Percentiles rank a stretch among this genome's conserved stretches.
Evolutionary conservation across 2,888 invertebrate species (phyloP).

Genomic region (Apoderus coryli): DNA sequence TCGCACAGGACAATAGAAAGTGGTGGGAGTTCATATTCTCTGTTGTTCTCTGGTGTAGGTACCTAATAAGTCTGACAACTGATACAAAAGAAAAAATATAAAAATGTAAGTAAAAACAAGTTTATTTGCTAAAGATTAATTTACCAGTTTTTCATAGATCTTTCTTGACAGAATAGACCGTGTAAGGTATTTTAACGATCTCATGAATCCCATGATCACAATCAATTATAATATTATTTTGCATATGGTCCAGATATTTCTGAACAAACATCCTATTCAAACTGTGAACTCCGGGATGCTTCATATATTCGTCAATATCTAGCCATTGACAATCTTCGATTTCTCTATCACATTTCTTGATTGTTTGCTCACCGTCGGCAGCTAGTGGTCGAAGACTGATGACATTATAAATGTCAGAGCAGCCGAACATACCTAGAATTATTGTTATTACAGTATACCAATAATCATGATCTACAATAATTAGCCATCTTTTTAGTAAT

Average conservation of each 20-base stretch:
- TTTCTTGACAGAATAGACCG: slow-evolving; percentile 24
- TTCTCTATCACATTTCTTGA: slow-evolving; percentile 55
- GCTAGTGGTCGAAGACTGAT: slow-evolving; percentile 54
- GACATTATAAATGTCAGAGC: slow-evolving; percentile 78
- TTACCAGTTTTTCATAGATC: too few relatives aligned
- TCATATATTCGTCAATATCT: slow-evolving; percentile 55
- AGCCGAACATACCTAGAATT: too few relatives aligned
- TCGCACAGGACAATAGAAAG: too few relatives aligned
- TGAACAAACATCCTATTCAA: slow-evolving; percentile 49
- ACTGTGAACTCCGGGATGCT: slow-evolving; percentile 56
- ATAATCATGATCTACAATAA: too few relatives aligned
- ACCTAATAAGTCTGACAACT: too few relatives aligned
- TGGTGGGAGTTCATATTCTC: too few relatives aligned
- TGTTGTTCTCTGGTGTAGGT: too few relatives aligned
- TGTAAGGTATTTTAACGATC: slow-evolving; percentile 34
- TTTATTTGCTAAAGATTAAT: too few relatives aligned
- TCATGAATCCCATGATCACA: slow-evolving; percentile 38
- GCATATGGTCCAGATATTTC: slow-evolving; percentile 49
- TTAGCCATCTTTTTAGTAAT: too few relatives aligned
- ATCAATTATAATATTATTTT: slow-evolving; percentile 44
- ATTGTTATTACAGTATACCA: too few relatives aligned
- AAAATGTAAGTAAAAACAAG: too few relatives aligned
- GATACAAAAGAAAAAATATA: too few relatives aligned
- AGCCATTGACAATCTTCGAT: slow-evolving; percentile 72
- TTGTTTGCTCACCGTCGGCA: slow-evolving; percentile 37